Percentiles rank a stretch among this genome's conserved stretches.
Evolutionary conservation across 2,888 invertebrate species (phyloP).

Genomic region (Cremastinae sp.): DNA sequence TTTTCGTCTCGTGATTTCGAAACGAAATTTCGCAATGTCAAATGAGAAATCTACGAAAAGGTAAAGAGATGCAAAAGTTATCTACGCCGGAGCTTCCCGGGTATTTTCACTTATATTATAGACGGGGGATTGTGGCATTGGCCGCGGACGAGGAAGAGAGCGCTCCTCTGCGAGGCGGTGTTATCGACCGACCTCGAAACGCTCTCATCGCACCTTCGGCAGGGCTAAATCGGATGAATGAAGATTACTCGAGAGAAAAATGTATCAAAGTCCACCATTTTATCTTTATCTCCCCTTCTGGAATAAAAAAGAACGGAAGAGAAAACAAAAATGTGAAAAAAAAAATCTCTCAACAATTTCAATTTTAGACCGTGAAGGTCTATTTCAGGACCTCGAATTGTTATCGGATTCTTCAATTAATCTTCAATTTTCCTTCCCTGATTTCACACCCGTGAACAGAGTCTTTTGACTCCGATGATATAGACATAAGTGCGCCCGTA

Average conservation of each 20-base stretch:
- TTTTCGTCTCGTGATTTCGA: no score
- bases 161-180: slow-evolving; percentile 54
- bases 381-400: no score
- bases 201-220: slow-evolving; percentile 31
- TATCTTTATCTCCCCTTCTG: slow-evolving; percentile 6
- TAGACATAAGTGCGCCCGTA: no score
- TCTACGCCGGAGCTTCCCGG: neutral
- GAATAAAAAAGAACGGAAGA: neutral
- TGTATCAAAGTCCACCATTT: neutral
- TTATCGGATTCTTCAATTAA: no score
- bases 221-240: slow-evolving; percentile 1
- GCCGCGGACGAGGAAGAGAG: slow-evolving; percentile 38
- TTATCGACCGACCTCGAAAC: slow-evolving; percentile 68
- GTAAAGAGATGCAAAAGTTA: neutral
- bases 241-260: neutral
- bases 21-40: no score
- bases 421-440: no score
- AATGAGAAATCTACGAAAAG: neutral
- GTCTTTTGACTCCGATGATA: no score
- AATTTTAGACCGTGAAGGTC: no score
- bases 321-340: neutral
- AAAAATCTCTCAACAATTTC: no score
- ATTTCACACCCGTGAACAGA: no score
- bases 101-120: slow-evolving; percentile 3
- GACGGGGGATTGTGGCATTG: slow-evolving; percentile 39